Base-by-base conservation (phyloP, 2,113 vertebrate genomes). In the Collichthys lucidus region DNA sequence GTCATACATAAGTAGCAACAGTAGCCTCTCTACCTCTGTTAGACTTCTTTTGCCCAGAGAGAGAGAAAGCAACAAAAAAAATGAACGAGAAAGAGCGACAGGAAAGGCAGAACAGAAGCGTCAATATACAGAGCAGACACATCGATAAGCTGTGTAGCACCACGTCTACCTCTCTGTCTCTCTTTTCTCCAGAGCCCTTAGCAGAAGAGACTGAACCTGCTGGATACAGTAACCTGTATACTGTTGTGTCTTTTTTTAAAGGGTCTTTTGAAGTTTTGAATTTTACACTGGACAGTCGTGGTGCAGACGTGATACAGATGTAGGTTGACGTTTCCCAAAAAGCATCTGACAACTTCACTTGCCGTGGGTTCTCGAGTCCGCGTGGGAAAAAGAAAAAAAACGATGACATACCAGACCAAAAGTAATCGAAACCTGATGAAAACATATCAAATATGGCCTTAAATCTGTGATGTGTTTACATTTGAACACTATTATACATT, bases 271-370 rank as follows among this genome's bases (percentile, higher is more conserved):
- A 82, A 75, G 56, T 79, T 86, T 72, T n/a, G 40, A 74, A 83
- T 89, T 83, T 89, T 92, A 95, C 94, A 95, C 93, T 95, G 94
- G 93, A 95, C 73, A 49, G 76, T 86, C 76, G 47, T 67, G 60
- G 73, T 82, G 87, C 86, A 89, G 87, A 91, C 85, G 42, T 81
- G 64, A 47, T 49, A 72, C 66, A 86, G 64, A 75, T 81, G 63
- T 65, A 70, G 74, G 55, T 65, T 77, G 76, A 79, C 17, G 68
- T 87, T 90, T 86, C 77, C 86, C 69, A 80, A 74, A 74, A 79
- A 83, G 29, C 66, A 87, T 50, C 55, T 69, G 70, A 75, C n/a
- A 73, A 17, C 66, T 52, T 24, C 12, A 77, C n/a, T 22, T 35
- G 61, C 20, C 16, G 35, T 74, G 14, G 44, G 11, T 35, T 42